Percentiles rank a stretch among this genome's conserved stretches.
These are phyloP conservation scores for Falco rusticolus DNA, from an alignment of 2,797 vertebrate genomes.

Conservation along the genomic window DNA sequence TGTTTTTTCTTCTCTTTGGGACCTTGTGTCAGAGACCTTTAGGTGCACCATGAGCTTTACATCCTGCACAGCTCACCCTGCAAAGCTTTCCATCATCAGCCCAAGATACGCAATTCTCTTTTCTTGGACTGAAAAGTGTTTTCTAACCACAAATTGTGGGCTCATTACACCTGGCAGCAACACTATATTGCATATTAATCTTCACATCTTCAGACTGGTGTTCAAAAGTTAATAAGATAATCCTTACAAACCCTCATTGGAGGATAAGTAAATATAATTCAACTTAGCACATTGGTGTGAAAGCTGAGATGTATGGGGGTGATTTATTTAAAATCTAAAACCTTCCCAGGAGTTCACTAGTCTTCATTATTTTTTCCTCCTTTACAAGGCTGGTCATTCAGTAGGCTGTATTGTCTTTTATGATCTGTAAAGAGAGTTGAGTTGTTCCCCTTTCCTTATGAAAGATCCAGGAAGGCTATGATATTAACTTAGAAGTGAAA, in stretches of 20 bases:
- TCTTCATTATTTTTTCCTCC: background rate
- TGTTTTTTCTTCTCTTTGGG: background rate
- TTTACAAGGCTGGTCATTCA: background rate
- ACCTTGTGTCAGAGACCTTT: background rate
- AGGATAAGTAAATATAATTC: background rate
- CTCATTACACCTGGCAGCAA: constrained; percentile 11
- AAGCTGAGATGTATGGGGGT: background rate
- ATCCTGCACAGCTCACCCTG: background rate
- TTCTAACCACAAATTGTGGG: constrained; percentile 27
- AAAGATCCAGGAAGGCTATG: background rate
- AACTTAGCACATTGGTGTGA: background rate
- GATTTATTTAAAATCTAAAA: background rate
- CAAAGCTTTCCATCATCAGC: background rate
- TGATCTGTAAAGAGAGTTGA: background rate
- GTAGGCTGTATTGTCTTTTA: background rate
- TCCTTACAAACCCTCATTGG: background rate
- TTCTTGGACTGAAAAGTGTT: constrained; percentile 15
- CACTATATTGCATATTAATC: background rate
- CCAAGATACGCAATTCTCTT: background rate
- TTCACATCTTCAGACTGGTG: background rate
- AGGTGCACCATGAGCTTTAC: background rate
- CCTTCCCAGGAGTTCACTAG: background rate
- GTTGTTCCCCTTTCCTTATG: background rate
- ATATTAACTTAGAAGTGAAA: background rate
- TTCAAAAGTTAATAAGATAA: background rate